Percentiles rank a stretch among this genome's conserved stretches.
These are phyloP conservation scores for Apocheima hispidaria DNA, from an alignment of 2,888 invertebrate genomes.

Conservation along the genomic window DNA sequence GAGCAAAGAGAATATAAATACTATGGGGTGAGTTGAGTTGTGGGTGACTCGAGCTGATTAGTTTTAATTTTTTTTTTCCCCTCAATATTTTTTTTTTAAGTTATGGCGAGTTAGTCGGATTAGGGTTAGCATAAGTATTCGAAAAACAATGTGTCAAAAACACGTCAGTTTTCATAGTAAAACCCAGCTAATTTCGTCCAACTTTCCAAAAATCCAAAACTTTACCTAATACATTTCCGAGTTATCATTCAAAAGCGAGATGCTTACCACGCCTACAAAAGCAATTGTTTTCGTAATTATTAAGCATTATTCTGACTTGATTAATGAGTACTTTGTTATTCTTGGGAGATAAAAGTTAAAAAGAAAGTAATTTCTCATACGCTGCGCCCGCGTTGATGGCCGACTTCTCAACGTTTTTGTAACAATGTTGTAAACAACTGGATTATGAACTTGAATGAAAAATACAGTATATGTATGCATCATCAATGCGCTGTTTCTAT, in stretches of 20 bases:
- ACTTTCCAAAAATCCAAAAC: conserved; percentile 2
- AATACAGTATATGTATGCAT: background rate
- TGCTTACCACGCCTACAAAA: conserved; percentile 17
- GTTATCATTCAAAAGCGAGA: conserved; percentile 6
- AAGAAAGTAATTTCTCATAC: conserved; percentile 24
- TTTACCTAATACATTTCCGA: background rate
- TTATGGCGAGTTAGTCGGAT: no score
- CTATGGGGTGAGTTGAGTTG: no score
- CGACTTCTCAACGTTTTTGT: conserved; percentile 18
- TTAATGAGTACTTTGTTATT: conserved; percentile 10
- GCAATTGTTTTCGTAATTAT: conserved; percentile 24
- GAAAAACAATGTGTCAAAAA: no score
- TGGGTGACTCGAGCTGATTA: no score
- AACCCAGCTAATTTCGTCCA: no score
- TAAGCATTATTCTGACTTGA: conserved; percentile 18
- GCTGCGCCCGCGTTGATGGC: background rate
- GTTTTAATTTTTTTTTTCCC: no score
- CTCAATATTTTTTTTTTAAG: no score
- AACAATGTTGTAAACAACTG: conserved; percentile 18
- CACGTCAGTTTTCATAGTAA: no score
- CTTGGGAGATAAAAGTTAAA: conserved; percentile 20
- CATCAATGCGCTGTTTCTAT: no score
- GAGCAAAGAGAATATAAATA: no score
- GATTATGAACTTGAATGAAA: conserved; percentile 9
- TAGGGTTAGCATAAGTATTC: no score